Evolutionary conservation across 2,113 vertebrate species (phyloP), one percentile per base, ranked within the genome.

Genomic region (Pontoporia blainvillei): DNA sequence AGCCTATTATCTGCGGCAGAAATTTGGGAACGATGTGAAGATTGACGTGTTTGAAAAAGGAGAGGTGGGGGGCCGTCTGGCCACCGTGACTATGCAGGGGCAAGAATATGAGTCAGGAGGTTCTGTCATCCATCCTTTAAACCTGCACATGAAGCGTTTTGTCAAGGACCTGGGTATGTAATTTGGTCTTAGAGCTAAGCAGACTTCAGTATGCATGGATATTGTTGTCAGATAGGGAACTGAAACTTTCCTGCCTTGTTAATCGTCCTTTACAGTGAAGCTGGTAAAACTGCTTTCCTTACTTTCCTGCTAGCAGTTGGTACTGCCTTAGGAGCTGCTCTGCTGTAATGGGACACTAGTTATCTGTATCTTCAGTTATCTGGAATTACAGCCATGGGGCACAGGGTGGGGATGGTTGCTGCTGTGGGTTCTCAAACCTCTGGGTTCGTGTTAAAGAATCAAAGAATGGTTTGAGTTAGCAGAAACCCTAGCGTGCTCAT

Each of bases 71-170:
- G 99, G 99, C 0, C 99, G 99, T 3, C 97, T 99, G 46, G 98
- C 99, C 0, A 99, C 99, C 0, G 76, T 98, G 95, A 97, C 97
- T 54, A 44, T 99, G 1, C 98, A 98, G 9, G 99, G 99, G 0
- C 78, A 97, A 2, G 97, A 98, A 15, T 99, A 99, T 14, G 99
- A 99, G 98, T 98, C 98, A 0, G 99, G 99, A 81, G 99, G 99
- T 0, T 57, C 99, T 0, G 27, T 99, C 44, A 99, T 99, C 89
- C 99, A 99, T 96, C 99, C 99, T 27, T 98, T 99, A 52, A 99
- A 99, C 98, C 98, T 99, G 49, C 99, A 99, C 97, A 99, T 99
- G 99, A 99, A 99, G 96, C 98, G 99, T 39, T 99, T 99, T 92
- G 98, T 99, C 96, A 99, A 99, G 87, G 99, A 98, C 90, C 94